These are phyloP conservation scores for Malurus splendens DNA, from an alignment of 2,797 vertebrate genomes.

Conservation along the genomic window DNA sequence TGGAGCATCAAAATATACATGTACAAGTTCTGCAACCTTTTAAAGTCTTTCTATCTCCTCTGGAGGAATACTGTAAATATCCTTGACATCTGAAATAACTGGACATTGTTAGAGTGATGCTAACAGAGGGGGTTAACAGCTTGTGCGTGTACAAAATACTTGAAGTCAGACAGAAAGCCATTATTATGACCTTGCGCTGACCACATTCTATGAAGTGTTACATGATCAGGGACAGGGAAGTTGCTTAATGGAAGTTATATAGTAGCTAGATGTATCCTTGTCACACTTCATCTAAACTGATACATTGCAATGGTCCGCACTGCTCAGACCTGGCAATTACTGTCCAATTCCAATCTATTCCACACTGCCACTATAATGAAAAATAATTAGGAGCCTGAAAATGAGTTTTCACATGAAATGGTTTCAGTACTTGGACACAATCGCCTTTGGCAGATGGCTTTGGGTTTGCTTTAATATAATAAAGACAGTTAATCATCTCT, in stretches of 20 bases:
- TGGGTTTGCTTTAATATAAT: slow-evolving; percentile 89
- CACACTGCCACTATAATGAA: slow-evolving; percentile 92
- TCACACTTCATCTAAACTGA: slow-evolving; percentile 97
- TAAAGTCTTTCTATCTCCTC: slow-evolving; percentile 24
- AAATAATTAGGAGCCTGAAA: slow-evolving; percentile 98
- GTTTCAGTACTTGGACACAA: slow-evolving; percentile 91
- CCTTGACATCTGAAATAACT: slow-evolving; percentile 65
- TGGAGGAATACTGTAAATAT: slow-evolving; percentile 51
- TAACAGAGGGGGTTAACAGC: slow-evolving; percentile 79
- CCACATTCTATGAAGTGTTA: slow-evolving; percentile 84
- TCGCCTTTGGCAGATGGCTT: slow-evolving; percentile 91
- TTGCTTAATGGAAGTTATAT: slow-evolving; percentile 87
- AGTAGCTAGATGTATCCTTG: slow-evolving; percentile 90
- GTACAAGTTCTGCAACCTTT: neutral
- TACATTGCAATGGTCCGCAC: slow-evolving; percentile 86
- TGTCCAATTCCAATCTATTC: slow-evolving; percentile 96
- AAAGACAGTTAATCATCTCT: slow-evolving; percentile 91
- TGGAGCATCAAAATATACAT: neutral
- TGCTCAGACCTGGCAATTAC: slow-evolving; percentile 92
- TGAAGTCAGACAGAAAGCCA: slow-evolving; percentile 75
- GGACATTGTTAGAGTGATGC: slow-evolving; percentile 58
- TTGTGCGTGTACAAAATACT: slow-evolving; percentile 72
- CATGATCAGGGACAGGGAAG: slow-evolving; percentile 88
- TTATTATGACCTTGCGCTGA: slow-evolving; percentile 86
- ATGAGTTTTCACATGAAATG: slow-evolving; percentile 98